These are phyloP conservation scores for Planococcus citri DNA, from an alignment of 1,140 invertebrate genomes.

Conservation along the genomic window DNA sequence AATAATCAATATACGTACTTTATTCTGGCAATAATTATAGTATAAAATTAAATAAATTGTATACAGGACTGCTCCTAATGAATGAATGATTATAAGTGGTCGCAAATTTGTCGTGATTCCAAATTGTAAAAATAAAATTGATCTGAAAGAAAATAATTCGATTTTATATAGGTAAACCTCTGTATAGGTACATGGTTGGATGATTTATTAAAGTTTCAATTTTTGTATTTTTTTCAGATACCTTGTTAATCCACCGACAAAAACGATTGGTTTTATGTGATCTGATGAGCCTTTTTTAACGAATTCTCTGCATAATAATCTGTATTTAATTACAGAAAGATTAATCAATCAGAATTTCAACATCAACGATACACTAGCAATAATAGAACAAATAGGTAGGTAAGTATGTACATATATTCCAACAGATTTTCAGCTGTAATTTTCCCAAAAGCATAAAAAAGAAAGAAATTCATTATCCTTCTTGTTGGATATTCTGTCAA, in stretches of 20 bases:
- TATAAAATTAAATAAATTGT: constrained; percentile 10
- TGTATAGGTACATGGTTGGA: too few species aligned
- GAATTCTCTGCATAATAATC: neutral
- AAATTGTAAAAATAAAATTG: neutral
- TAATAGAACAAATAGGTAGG: too few species aligned
- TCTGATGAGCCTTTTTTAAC: neutral
- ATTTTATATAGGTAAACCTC: neutral
- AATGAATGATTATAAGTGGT: neutral
- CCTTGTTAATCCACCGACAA: constrained; percentile 1
- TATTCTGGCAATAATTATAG: neutral
- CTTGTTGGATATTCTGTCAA: too few species aligned
- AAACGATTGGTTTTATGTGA: neutral
- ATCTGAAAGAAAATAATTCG: neutral
- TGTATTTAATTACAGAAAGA: too few species aligned
- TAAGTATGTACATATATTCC: too few species aligned
- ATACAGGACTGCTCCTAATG: neutral
- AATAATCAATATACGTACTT: neutral
- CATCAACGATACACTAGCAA: too few species aligned
- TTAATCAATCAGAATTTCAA: neutral
- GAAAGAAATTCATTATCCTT: too few species aligned
- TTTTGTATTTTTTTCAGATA: neutral
- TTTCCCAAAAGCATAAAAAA: too few species aligned
- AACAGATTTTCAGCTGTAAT: too few species aligned
- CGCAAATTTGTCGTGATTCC: neutral
- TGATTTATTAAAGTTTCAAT: too few species aligned